Base-by-base conservation (phyloP, 2,113 vertebrate genomes). In the Haemorhous mexicanus region DNA sequence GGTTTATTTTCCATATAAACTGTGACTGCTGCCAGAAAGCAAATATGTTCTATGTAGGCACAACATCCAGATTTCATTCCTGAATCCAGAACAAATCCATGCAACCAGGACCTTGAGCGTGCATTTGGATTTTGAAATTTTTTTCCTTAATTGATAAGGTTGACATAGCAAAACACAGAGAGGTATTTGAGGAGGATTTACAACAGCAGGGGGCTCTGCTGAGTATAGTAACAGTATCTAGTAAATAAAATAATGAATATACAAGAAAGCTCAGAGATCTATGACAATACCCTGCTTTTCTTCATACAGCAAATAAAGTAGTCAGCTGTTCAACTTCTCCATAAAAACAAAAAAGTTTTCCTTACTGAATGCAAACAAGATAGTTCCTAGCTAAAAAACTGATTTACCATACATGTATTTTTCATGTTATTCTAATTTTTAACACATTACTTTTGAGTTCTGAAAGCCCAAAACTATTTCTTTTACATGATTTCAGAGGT, bases 151-250 rank as follows among this genome's bases (percentile, higher is more conserved):
- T 18, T 37, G 35, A 63, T 35, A 52, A 46, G 30, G 30, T 69
- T 6, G 67, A 28, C 14, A 33, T 1, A 37, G 66, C 56, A 67
- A 75, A 84, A 43, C 32, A 62, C 1, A 43, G 24, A 41, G 76
- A 55, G 15, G 16, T 64, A 37, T 82, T 77, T 87, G 44, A 77
- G n/a, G 84, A 14, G 7, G 33, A 11, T n/a, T 47, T 52, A 0
- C 9, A 77, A 84, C 87, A 87, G 89, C 93, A 93, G 95, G n/a
- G 93, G 93, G 94, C 91, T 87, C 81, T 93, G 93, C 77, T 81
- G 69, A 37, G 73, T 35, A 43, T 4, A 28, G 21, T 47, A 67
- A 69, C 32, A 69, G 11, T 13, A 35, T 8, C 41, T 13, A 19
- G 37, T 18, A 43, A 79, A 83, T 41, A 46, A 69, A 49, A 64